Conservation (phyloP, 1,140 invertebrate genomes). For the Meteorus sp. region DNA sequence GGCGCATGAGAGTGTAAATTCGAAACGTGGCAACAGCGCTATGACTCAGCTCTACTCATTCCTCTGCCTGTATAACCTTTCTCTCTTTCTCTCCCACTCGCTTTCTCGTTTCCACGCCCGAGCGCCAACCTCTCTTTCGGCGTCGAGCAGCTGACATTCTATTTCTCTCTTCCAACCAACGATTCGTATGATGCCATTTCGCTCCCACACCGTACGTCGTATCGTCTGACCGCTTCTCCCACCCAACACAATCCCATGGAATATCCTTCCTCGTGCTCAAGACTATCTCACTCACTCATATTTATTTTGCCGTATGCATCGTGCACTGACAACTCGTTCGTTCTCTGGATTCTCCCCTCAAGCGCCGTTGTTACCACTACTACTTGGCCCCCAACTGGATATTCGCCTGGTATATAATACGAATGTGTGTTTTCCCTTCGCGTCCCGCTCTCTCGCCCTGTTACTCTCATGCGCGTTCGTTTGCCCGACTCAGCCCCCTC, state of each 20-base stretch:
- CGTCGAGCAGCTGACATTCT: conserved; percentile 53
- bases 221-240: conserved; percentile 26
- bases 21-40: conserved; percentile 55
- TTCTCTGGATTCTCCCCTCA: conserved; percentile 24
- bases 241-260: conserved; percentile 11
- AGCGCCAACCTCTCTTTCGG: conserved; percentile 16
- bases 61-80: conserved; percentile 7
- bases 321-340: conserved; percentile 38
- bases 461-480: background rate
- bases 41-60: conserved; percentile 55
- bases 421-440: background rate
- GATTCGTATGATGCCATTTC: conserved; percentile 27
- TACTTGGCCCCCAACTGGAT: too few species aligned
- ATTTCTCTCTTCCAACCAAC: conserved; percentile 29
- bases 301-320: conserved; percentile 17
- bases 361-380: background rate
- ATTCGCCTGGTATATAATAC: background rate
- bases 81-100: background rate
- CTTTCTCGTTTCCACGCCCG: conserved; percentile 13
- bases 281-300: conserved; percentile 33
- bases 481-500: background rate
- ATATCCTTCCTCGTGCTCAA: conserved; percentile 50
- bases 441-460: background rate
- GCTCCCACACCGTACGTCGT: conserved; percentile 15
- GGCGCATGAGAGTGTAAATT: conserved; percentile 30